phyloP scores from a whole-genome alignment of 1,140 invertebrate species.

The Holotrichia oblita region DNA sequence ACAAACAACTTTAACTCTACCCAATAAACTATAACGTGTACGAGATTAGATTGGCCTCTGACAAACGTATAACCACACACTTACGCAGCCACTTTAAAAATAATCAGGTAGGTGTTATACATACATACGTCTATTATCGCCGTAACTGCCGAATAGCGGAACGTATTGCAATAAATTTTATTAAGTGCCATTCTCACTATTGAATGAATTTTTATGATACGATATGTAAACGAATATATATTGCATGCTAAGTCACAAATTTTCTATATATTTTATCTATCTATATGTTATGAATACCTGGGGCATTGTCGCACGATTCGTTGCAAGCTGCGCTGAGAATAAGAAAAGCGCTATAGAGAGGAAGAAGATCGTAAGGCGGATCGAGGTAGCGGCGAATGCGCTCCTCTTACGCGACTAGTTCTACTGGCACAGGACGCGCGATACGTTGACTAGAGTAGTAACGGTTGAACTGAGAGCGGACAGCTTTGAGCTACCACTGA shows the following conservation, averaged over 20 bases:
- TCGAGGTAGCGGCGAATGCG: conserved; percentile 9
- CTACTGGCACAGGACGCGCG: conserved; percentile 12
- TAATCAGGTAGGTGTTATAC: neutral
- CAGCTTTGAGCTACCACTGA: neutral
- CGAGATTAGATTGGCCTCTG: conserved; percentile 3
- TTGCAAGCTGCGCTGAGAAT: neutral
- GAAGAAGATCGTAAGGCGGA: conserved; percentile 5
- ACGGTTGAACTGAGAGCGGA: conserved; percentile 22
- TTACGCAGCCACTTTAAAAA: conserved; percentile 33
- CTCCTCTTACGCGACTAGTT: conserved; percentile 22
- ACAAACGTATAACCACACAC: conserved; percentile 22
- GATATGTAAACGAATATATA: neutral
- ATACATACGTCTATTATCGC: neutral
- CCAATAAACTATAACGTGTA: neutral
- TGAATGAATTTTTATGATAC: conserved; percentile 2
- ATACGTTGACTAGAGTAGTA: conserved; percentile 7
- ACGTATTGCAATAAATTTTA: conserved; percentile 8
- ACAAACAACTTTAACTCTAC: neutral
- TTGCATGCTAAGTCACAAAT: conserved; percentile 15
- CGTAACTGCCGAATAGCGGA: neutral
- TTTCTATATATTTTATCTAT: neutral
- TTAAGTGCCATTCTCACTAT: neutral
- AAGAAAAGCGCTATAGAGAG: neutral
- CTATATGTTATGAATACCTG: conserved; percentile 9
- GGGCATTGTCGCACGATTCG: conserved; percentile 3